Evolutionary conservation across 2,888 invertebrate genomes (phyloP).

Genomic region (Petrolisthes manimaculis): DNA sequence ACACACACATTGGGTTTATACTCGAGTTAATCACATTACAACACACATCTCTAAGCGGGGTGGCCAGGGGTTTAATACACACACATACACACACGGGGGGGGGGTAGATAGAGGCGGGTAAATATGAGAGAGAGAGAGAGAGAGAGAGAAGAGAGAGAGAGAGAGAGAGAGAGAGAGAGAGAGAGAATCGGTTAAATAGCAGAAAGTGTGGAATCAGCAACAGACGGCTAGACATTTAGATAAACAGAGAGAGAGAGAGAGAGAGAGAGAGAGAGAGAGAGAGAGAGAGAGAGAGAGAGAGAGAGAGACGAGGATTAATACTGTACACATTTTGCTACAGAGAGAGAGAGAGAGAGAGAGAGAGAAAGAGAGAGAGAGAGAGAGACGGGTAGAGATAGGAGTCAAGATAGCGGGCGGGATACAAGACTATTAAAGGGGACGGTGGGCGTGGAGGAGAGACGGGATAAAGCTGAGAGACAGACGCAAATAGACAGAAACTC

Average conservation of each 20-base stretch:
- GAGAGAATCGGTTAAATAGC: too few relatives aligned
- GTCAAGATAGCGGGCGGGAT: not conserved
- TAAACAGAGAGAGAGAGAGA: not conserved
- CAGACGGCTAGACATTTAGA: too few relatives aligned
- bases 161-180: not conserved
- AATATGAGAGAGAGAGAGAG: too few relatives aligned
- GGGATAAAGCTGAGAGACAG: not conserved
- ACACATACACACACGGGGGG: too few relatives aligned
- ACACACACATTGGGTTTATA: not conserved
- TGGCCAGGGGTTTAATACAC: too few relatives aligned
- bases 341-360: conserved; percentile 4
- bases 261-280: conserved; percentile 4
- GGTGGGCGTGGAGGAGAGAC: not conserved
- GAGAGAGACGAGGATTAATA: not conserved
- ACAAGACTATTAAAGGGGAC: not conserved
- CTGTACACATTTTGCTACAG: too few relatives aligned
- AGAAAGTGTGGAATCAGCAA: too few relatives aligned
- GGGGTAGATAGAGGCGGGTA: too few relatives aligned
- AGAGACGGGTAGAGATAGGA: not conserved
- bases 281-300: not conserved
- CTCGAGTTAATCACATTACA: not conserved
- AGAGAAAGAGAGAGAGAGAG: conserved; percentile 20
- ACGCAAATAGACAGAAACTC: not conserved
- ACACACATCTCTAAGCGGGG: not conserved
- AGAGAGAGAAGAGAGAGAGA: too few relatives aligned